A percentile compares a stretch with the other conserved stretches of the same genome.
Conservation (phyloP, 2,797 vertebrate species). For the Crocidura indochinensis region DNA sequence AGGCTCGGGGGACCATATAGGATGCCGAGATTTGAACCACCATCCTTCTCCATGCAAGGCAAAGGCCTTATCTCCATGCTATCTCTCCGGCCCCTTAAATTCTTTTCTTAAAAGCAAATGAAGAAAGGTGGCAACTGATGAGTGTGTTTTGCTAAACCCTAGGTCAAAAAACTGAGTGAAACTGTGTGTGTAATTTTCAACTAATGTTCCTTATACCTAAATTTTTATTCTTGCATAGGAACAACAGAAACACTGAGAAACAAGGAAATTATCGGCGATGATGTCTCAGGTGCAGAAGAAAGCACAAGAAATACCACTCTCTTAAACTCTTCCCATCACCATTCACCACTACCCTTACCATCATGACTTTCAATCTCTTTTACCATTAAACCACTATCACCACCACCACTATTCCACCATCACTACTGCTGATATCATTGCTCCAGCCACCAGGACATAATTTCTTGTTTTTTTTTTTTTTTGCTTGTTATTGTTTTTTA, state of each 20-base stretch:
- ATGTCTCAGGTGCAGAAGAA: not conserved
- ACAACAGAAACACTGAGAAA: not conserved
- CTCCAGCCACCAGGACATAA: not conserved
- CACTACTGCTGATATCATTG: not conserved
- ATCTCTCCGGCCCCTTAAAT: not conserved
- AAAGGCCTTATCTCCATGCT: too few species aligned
- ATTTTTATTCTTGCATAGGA: not conserved
- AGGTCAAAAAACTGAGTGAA: not conserved
- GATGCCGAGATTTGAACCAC: too few species aligned
- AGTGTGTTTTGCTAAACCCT: conserved; percentile 25
- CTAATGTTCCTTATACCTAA: not conserved
- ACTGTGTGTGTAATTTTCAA: conserved; percentile 20
- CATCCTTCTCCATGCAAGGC: too few species aligned
- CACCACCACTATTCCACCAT: not conserved
- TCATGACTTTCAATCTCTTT: not conserved
- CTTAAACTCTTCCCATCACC: too few species aligned
- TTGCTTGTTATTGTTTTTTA: too few species aligned
- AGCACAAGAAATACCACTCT: not conserved
- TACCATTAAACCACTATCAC: not conserved
- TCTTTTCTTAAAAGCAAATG: not conserved
- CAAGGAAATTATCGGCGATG: not conserved
- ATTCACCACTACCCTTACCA: not conserved
- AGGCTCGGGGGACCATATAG: too few species aligned
- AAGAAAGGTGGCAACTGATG: not conserved
- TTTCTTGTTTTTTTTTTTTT: too few species aligned